A percentile compares a stretch with the other conserved stretches of the same genome.
These are phyloP conservation scores for Choristoneura rosaceana DNA, from an alignment of 2,888 invertebrate species.

Conservation along the genomic window DNA sequence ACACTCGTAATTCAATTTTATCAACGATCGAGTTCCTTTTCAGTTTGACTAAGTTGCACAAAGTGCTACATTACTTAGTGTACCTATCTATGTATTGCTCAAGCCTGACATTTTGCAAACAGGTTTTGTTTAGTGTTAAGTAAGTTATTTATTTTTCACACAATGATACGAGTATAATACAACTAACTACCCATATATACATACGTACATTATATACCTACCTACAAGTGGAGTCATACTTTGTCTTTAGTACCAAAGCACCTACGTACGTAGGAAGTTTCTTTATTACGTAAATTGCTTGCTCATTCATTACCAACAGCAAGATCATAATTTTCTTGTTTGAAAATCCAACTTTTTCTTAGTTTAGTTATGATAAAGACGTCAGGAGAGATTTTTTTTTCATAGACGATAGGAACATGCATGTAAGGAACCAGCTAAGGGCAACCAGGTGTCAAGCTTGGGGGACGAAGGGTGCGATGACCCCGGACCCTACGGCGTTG, in stretches of 20 bases:
- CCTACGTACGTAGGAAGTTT: neutral
- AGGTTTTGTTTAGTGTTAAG: conserved; percentile 54
- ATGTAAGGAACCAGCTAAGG: conserved; percentile 68
- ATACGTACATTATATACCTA: neutral
- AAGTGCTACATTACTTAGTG: conserved; percentile 48
- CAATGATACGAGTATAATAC: neutral
- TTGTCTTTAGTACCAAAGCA: too few relatives aligned
- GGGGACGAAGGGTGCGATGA: conserved; percentile 79
- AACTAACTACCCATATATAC: too few relatives aligned
- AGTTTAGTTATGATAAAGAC: conserved; percentile 49
- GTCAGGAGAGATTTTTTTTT: conserved; percentile 55
- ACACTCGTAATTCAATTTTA: neutral
- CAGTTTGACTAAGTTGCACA: conserved; percentile 56
- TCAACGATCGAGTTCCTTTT: conserved; percentile 44
- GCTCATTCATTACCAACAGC: neutral
- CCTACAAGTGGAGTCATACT: neutral
- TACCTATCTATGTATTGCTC: neutral
- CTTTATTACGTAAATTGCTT: neutral
- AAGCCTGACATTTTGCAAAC: conserved; percentile 68
- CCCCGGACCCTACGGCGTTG: conserved; percentile 73
- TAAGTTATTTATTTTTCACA: conserved; percentile 39
- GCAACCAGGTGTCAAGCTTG: conserved; percentile 78
- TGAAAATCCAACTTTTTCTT: neutral
- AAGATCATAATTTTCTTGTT: neutral
- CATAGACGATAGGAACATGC: conserved; percentile 70